Conservation (phyloP, 1,140 invertebrate species). For the Lepidotrigona ventralis region DNA sequence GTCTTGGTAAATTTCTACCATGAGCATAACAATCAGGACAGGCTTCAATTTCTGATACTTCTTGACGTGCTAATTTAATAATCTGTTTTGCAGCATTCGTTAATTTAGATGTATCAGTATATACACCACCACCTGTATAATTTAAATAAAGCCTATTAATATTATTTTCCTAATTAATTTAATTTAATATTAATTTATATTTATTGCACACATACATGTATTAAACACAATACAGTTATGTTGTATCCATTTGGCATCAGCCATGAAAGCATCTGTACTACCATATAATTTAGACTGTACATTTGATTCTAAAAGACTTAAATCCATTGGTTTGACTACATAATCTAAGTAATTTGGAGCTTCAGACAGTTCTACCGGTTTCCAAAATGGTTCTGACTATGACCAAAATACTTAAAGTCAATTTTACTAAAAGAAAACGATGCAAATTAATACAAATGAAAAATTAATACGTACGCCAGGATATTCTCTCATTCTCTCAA, state of each 20-base stretch:
- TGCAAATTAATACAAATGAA: not conserved
- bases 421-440: constrained; percentile 17
- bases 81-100: constrained; percentile 89
- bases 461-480: constrained; percentile 83
- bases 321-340: constrained; percentile 92
- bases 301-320: constrained; percentile 88
- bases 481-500: constrained; percentile 86
- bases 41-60: constrained; percentile 95
- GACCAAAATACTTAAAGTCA: constrained; percentile 57
- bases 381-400: constrained; percentile 87
- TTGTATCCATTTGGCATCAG: constrained; percentile 95
- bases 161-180: not conserved
- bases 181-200: constrained; percentile 4
- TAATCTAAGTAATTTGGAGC: constrained; percentile 90
- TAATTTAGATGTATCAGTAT: constrained; percentile 87
- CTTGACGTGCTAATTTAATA: constrained; percentile 90
- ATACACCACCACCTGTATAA: constrained; percentile 72
- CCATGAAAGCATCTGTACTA: constrained; percentile 93
- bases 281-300: constrained; percentile 90
- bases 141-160: constrained; percentile 13
- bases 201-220: constrained; percentile 84
- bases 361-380: constrained; percentile 85
- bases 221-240: constrained; percentile 95
- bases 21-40: constrained; percentile 93
- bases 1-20: constrained; percentile 87